Conservation (phyloP, 2,888 invertebrate genomes). For the Phragmatobia fuliginosa region DNA sequence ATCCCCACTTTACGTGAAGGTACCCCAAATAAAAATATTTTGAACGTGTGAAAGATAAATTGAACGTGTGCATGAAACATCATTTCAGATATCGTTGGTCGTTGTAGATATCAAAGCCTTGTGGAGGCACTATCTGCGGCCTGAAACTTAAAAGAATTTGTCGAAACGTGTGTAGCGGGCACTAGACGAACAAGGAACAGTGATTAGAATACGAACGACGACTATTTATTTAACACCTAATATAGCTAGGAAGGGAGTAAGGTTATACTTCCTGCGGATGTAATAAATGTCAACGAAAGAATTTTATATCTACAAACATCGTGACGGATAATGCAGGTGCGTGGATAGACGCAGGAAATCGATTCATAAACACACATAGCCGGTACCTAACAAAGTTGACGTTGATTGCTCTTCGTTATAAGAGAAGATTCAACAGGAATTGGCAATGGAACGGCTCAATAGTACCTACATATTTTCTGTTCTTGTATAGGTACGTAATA, state of each 20-base stretch:
- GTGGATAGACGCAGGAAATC: constrained; percentile 5
- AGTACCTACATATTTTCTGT: not conserved
- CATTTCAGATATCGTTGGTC: no score
- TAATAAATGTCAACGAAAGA: constrained; percentile 11
- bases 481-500: no score
- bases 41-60: no score
- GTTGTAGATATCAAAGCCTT: no score
- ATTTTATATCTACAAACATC: constrained; percentile 6
- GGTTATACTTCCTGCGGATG: constrained; percentile 22
- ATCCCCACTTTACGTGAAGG: no score
- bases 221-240: not conserved
- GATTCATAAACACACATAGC: constrained; percentile 1
- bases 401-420: not conserved
- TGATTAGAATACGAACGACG: not conserved
- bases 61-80: no score
- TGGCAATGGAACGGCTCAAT: not conserved
- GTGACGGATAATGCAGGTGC: not conserved
- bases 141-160: no score
- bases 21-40: no score
- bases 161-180: no score
- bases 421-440: not conserved
- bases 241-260: constrained; percentile 7
- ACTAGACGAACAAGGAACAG: not conserved
- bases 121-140: no score
- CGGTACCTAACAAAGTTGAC: not conserved